Base-by-base conservation (phyloP, 1,140 invertebrate genomes). In the Mesaphorura yosii region DNA sequence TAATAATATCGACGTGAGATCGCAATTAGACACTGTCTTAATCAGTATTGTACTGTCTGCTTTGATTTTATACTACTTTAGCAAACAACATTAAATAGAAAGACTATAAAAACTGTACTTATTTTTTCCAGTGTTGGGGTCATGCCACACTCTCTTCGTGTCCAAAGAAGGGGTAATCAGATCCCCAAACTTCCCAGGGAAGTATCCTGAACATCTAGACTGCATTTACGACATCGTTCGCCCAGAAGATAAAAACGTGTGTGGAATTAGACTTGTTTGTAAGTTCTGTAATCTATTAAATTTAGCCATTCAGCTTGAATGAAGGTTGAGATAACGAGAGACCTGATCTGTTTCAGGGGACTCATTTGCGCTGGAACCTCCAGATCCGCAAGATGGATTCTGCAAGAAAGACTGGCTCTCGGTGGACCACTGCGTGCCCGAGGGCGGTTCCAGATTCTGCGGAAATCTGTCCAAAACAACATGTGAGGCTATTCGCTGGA, bases 361-460 rank as follows among this genome's bases (percentile, higher is more conserved):
- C 19, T 25, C 56, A 15, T 57, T 65, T 22, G 57, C 63, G 22
- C 39, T 68, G 22, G 63, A 64, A 15, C 42, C 53, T 19, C 26
- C 59, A 27, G 48, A 61, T 29, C 20, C 19, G 2, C 60, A 63
- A 25, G 62, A 62, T 29, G 64, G 60, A 7, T 66, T 66, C 58
- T 70, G 68, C 47, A 57, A 63, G 25, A 62, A 62, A 27, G 68
- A 70, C 52, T 70, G 65, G 64, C 45, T 70, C 1, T 31, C 62
- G 7, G 54, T 68, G 26, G 67, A 66, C 22, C 68, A 64, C 10
- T 69, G 68, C 48, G 68, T 69, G 22, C 68, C 68, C 1, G 67
- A 69, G 59, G 65, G 66, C 22, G 67, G 68, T 22, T 57, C 64
- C 23, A 58, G 67, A 22, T 66, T 68, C 49, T 69, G 68, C 46